phyloP scores from a whole-genome alignment of 2,888 invertebrate genomes.

The Parnassius smintheus region DNA sequence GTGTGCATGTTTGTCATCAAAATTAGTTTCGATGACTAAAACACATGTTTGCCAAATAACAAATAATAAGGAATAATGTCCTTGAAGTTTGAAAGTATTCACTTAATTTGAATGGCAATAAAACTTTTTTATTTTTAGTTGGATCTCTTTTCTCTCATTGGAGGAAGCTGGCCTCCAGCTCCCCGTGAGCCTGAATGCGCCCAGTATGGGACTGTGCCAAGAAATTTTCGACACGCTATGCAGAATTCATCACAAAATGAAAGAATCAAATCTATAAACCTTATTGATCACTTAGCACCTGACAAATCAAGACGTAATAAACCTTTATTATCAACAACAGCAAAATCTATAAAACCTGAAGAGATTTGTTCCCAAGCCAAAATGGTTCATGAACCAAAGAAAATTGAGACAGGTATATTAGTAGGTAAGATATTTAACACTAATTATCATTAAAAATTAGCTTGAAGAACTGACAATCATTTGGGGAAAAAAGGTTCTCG shows the following conservation, averaged over 20 bases:
- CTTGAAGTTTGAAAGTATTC: too few relatives aligned
- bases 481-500: too few relatives aligned
- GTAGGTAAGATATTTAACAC: conserved; percentile 51
- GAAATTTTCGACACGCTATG: conserved; percentile 56
- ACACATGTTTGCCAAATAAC: too few relatives aligned
- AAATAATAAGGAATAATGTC: too few relatives aligned
- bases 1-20: too few relatives aligned
- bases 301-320: conserved; percentile 55
- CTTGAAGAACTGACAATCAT: too few relatives aligned
- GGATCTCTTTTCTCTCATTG: conserved; percentile 69
- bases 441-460: too few relatives aligned
- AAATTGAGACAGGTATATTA: conserved; percentile 71
- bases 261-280: conserved; percentile 82
- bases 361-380: conserved; percentile 48
- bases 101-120: neutral
- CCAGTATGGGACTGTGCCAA: conserved; percentile 62
- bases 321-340: conserved; percentile 40
- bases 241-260: conserved; percentile 62
- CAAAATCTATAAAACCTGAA: conserved; percentile 30
- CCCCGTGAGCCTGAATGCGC: conserved; percentile 55
- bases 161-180: conserved; percentile 76
- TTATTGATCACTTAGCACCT: conserved; percentile 78
- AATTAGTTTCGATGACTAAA: too few relatives aligned
- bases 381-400: conserved; percentile 73
- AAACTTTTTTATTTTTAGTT: conserved; percentile 46